Conservation (phyloP, 2,797 vertebrate species). For the Lithobates pipiens region DNA sequence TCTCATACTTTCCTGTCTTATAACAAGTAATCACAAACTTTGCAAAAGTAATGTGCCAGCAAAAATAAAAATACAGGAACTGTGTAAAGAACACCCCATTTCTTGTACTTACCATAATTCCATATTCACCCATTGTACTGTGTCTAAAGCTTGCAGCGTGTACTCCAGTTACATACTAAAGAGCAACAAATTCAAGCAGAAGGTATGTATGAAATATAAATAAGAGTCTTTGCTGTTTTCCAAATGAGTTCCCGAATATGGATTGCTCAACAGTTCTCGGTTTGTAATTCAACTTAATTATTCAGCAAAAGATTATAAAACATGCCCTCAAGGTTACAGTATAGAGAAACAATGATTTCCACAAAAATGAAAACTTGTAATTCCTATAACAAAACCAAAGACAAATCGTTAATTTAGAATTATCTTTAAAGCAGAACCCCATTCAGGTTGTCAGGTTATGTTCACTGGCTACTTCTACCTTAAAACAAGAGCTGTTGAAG, state of each 20-base stretch:
- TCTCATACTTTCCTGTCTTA: background rate
- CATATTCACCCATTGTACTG: slow-evolving; percentile 23
- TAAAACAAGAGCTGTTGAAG: too few relatives aligned
- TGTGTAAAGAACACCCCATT: background rate
- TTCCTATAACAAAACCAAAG: background rate
- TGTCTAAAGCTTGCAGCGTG: slow-evolving; percentile 27
- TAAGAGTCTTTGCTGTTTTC: slow-evolving; percentile 36
- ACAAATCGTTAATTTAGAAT: background rate
- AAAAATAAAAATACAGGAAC: background rate
- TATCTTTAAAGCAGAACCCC: background rate
- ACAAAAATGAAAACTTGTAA: slow-evolving; percentile 2
- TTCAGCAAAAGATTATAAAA: slow-evolving; percentile 43
- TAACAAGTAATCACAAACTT: background rate
- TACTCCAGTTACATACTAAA: slow-evolving; percentile 55
- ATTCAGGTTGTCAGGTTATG: background rate
- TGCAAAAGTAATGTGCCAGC: background rate
- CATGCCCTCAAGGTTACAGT: slow-evolving; percentile 28
- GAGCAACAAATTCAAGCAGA: slow-evolving; percentile 43
- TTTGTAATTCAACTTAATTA: slow-evolving; percentile 44
- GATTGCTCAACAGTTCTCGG: slow-evolving; percentile 32
- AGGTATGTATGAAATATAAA: slow-evolving; percentile 51
- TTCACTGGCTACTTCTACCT: background rate
- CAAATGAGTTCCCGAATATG: slow-evolving; percentile 35
- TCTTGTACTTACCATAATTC: slow-evolving; percentile 25
- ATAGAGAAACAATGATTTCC: slow-evolving; percentile 15